phyloP scores from a whole-genome alignment of 2,113 vertebrate species.

The Ctenomys sociabilis region DNA sequence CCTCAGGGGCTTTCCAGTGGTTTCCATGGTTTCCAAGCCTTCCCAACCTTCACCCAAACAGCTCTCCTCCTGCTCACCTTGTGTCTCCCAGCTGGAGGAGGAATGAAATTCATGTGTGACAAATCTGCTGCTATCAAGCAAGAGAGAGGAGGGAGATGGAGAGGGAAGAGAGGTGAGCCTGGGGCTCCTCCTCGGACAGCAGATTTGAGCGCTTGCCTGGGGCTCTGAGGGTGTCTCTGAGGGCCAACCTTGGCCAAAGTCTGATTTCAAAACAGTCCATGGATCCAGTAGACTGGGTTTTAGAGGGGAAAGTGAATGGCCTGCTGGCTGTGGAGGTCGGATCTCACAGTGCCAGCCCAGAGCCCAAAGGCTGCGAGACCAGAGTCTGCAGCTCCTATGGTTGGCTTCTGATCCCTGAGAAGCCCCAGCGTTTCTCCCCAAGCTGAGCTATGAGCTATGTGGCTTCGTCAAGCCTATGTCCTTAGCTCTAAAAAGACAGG shows the following conservation, averaged over 20 bases:
- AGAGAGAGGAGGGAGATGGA: background rate
- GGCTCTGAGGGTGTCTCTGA: background rate
- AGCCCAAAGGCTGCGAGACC: background rate
- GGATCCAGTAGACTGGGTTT: background rate
- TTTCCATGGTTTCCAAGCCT: conserved; percentile 57
- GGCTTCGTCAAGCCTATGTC: background rate
- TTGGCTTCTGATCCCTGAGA: background rate
- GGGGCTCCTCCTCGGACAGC: background rate
- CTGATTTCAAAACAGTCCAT: background rate
- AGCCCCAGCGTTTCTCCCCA: background rate
- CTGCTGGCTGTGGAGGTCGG: accelerated
- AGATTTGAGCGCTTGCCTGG: background rate
- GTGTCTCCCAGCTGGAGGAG: background rate
- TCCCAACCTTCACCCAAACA: background rate
- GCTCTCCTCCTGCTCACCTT: conserved; percentile 58
- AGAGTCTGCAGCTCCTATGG: background rate
- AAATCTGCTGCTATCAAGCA: accelerated
- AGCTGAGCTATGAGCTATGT: background rate
- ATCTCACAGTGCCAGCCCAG: background rate
- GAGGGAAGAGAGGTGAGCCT: background rate
- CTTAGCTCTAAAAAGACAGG: background rate
- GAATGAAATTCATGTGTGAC: background rate
- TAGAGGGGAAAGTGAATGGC: accelerated
- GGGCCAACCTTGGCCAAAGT: background rate
- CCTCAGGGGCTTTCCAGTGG: background rate